Percentiles rank a stretch among this genome's conserved stretches.
Evolutionary conservation across 1,140 invertebrate species (phyloP).

Genomic region (Pteromalus puparum): DNA sequence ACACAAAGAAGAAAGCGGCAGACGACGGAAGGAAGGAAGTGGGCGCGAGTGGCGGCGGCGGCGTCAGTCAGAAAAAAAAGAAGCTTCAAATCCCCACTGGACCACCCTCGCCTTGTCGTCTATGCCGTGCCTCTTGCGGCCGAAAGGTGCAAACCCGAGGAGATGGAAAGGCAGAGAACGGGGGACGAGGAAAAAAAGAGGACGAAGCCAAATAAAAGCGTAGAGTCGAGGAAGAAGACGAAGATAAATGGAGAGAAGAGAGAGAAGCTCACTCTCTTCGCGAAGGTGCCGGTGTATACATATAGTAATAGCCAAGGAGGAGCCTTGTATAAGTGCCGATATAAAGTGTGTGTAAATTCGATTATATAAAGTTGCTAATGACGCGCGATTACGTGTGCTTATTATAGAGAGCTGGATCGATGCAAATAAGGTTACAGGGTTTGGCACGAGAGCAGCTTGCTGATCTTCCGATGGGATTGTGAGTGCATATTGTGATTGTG

Average conservation of each 20-base stretch:
- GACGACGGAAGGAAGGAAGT: not conserved
- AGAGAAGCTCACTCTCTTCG: not conserved
- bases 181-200: not conserved
- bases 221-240: not conserved
- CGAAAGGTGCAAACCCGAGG: constrained; percentile 5
- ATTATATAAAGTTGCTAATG: not conserved
- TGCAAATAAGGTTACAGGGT: not conserved
- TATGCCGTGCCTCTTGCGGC: too few species aligned
- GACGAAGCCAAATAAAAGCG: not conserved
- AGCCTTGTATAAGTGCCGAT: not conserved
- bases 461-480: too few species aligned
- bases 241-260: constrained; percentile 31
- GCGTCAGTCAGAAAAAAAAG: not conserved
- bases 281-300: too few species aligned
- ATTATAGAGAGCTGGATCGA: not conserved
- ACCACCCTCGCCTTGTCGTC: not conserved
- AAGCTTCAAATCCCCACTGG: not conserved
- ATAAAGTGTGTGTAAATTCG: not conserved
- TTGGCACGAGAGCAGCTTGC: not conserved
- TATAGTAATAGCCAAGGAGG: not conserved
- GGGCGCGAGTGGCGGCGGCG: not conserved
- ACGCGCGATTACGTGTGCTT: not conserved
- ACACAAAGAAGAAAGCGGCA: not conserved
- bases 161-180: not conserved
- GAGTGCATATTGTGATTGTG: too few species aligned